Evolutionary conservation across 2,797 vertebrate species (phyloP).

Genomic region (Lepilemur septentrionalis): DNA sequence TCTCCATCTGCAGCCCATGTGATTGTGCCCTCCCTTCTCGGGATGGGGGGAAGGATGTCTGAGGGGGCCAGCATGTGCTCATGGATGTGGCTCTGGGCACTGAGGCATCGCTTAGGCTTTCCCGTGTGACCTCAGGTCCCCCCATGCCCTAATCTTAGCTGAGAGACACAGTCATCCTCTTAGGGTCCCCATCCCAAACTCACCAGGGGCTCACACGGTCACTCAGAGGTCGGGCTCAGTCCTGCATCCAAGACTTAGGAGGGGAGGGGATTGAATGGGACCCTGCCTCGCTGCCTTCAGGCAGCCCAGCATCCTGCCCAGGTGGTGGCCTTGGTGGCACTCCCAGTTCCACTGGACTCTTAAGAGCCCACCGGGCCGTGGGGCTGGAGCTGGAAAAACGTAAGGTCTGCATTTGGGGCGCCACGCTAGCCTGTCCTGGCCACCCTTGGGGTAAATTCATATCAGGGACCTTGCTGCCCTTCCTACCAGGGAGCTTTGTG

Average conservation of each 20-base stretch:
- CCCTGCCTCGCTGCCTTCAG: neutral
- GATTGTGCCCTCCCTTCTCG: rapidly evolving
- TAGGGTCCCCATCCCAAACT: neutral
- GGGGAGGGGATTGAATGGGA: neutral
- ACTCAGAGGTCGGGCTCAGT: neutral
- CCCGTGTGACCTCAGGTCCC: neutral
- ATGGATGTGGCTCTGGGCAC: neutral
- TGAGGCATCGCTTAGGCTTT: neutral
- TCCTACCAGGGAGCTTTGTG: neutral
- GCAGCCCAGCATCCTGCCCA: neutral
- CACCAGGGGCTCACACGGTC: neutral
- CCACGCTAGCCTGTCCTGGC: neutral
- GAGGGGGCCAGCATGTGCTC: neutral
- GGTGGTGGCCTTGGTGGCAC: neutral
- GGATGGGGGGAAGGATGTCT: neutral
- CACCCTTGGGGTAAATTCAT: neutral
- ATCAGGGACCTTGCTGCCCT: neutral
- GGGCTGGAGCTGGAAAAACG: neutral
- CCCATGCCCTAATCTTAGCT: neutral
- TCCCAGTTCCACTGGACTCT: neutral
- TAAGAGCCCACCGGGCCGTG: neutral
- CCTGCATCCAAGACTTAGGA: neutral
- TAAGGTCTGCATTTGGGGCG: rapidly evolving
- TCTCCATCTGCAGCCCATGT: neutral
- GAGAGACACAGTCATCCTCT: neutral